phyloP scores from a whole-genome alignment of 2,888 invertebrate species.

The Invenusta paracnida region DNA sequence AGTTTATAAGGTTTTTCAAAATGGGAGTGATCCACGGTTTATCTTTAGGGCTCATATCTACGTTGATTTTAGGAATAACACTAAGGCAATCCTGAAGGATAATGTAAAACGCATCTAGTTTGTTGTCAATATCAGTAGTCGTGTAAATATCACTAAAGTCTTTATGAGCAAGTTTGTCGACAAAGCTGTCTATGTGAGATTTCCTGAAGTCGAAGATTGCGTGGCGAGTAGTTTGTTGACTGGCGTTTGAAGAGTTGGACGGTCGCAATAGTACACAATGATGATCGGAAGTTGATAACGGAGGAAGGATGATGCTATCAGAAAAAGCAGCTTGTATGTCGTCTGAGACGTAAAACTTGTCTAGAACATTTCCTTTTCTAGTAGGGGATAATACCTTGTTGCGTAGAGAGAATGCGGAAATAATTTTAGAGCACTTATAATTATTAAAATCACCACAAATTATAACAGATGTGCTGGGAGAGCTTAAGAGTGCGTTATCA shows the following conservation, averaged over 20 bases:
- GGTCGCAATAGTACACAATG: conserved; percentile 13
- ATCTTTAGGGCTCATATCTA: neutral
- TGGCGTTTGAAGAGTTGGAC: neutral
- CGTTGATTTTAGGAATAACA: neutral
- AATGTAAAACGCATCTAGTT: neutral
- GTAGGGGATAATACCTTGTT: neutral
- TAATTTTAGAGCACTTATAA: neutral
- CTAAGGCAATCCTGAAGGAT: neutral
- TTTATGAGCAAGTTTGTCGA: neutral
- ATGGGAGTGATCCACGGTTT: conserved; percentile 1
- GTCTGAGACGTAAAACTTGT: neutral
- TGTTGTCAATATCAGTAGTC: conserved; percentile 4
- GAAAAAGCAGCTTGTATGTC: neutral
- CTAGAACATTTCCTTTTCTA: neutral
- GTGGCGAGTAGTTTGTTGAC: neutral
- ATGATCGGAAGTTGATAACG: conserved; percentile 21
- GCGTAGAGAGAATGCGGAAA: neutral
- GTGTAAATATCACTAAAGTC: conserved; percentile 13
- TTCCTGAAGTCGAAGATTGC: neutral
- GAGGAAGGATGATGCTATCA: neutral
- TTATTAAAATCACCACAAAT: conserved; percentile 20
- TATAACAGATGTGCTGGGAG: neutral
- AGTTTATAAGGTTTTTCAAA: conserved; percentile 7
- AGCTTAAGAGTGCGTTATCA: neutral
- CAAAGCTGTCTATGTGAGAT: conserved; percentile 23